Conservation (phyloP, 2,888 invertebrate genomes). For the Cerceris ruficornis region DNA sequence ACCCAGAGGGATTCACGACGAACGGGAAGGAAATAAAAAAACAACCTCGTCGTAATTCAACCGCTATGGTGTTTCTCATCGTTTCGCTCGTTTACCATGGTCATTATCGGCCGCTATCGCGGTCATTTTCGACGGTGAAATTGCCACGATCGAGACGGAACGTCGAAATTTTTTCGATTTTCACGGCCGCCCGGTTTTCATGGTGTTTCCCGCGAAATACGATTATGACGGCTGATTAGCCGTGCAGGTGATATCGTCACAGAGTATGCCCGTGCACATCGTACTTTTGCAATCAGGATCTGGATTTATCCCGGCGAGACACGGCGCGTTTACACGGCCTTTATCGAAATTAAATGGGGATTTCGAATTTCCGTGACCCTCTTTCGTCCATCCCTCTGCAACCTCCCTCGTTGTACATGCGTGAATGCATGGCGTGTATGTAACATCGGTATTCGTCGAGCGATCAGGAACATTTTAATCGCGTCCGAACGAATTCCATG, state of each 20-base stretch:
- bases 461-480: slow-evolving; percentile 62
- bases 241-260: slow-evolving; percentile 35
- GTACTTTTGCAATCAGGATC: slow-evolving; percentile 55
- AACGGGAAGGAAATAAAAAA: too few species aligned
- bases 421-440: slow-evolving; percentile 3
- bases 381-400: slow-evolving; percentile 39
- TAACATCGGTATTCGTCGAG: slow-evolving; percentile 17
- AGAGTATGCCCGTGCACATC: slow-evolving; percentile 39
- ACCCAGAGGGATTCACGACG: too few species aligned
- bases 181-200: too few species aligned
- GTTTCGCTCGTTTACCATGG: too few species aligned
- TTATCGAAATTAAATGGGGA: slow-evolving; percentile 64
- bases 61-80: too few species aligned
- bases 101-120: too few species aligned
- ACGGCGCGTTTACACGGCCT: slow-evolving; percentile 56
- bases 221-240: slow-evolving; percentile 46
- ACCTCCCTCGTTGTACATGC: slow-evolving; percentile 15
- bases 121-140: too few species aligned
- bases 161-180: too few species aligned
- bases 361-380: slow-evolving; percentile 51
- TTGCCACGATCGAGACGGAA: too few species aligned
- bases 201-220: slow-evolving; percentile 17
- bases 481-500: slow-evolving; percentile 47
- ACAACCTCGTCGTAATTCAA: too few species aligned
- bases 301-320: slow-evolving; percentile 62